Percentiles rank a stretch among this genome's conserved stretches.
phyloP scores from a whole-genome alignment of 2,888 invertebrate genomes.

The Bellardia pandia region DNA sequence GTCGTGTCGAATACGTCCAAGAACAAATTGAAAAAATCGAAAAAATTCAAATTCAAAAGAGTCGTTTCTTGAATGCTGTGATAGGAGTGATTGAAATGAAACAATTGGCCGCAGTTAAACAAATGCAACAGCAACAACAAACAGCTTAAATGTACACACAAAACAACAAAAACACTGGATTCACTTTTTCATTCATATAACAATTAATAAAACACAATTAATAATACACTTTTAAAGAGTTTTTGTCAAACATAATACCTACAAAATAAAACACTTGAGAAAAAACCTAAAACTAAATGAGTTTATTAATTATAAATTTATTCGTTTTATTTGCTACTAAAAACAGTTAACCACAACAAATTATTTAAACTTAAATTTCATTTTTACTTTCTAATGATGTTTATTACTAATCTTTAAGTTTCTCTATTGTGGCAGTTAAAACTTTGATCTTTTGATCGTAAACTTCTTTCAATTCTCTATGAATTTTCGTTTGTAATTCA shows the following conservation, averaged over 20 bases:
- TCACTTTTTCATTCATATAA: constrained; percentile 35
- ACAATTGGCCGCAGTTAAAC: constrained; percentile 79
- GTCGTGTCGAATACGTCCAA: constrained; percentile 95
- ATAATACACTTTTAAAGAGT: constrained; percentile 35
- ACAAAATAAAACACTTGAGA: constrained; percentile 42
- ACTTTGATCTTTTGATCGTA: constrained; percentile 88
- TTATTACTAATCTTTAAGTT: constrained; percentile 74
- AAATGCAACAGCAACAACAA: constrained; percentile 79
- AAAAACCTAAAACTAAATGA: neutral
- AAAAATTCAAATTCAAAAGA: constrained; percentile 87
- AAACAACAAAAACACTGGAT: constrained; percentile 42
- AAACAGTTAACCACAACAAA: constrained; percentile 36
- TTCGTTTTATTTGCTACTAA: constrained; percentile 23
- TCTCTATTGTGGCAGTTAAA: constrained; percentile 75
- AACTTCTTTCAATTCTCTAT: constrained; percentile 88
- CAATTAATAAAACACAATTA: constrained; percentile 38
- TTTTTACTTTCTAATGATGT: neutral
- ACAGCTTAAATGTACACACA: constrained; percentile 70
- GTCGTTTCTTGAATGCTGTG: constrained; percentile 91
- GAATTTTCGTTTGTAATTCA: constrained; percentile 90
- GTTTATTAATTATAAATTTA: constrained; percentile 28
- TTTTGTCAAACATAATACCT: constrained; percentile 43
- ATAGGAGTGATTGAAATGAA: constrained; percentile 91
- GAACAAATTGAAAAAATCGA: constrained; percentile 98
- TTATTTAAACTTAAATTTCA: neutral